phyloP scores from a whole-genome alignment of 2,797 vertebrate species.

The Periophthalmus magnuspinnatus region DNA sequence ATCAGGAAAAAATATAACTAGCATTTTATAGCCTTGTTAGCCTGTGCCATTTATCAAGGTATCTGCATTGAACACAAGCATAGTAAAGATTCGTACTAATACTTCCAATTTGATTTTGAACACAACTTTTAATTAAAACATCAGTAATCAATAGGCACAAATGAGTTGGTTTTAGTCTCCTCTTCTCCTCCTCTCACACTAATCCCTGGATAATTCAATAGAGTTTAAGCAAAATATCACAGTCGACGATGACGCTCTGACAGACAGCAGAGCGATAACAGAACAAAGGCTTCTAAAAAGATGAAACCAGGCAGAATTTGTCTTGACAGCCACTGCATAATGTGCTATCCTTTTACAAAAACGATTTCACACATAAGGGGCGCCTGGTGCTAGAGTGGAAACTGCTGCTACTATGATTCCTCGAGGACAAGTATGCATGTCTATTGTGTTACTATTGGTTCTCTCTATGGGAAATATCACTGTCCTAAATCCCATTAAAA shows the following conservation, averaged over 20 bases:
- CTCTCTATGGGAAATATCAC: neutral
- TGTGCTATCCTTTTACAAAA: slow-evolving; percentile 6
- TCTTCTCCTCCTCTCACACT: neutral
- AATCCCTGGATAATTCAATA: slow-evolving; percentile 1
- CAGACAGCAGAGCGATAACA: neutral
- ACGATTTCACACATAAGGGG: neutral
- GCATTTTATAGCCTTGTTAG: neutral
- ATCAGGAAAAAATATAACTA: neutral
- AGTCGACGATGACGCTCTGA: neutral
- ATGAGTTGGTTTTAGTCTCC: neutral
- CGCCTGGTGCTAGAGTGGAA: neutral
- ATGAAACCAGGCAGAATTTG: slow-evolving; percentile 1
- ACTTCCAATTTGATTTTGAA: neutral
- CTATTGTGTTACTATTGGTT: neutral
- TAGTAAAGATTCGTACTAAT: neutral
- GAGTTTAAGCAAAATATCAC: slow-evolving; percentile 4
- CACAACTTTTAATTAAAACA: neutral
- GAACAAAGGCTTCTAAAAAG: slow-evolving; percentile 5
- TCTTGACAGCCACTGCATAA: neutral
- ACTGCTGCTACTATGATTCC: slow-evolving; percentile 2
- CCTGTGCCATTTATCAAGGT: too few relatives aligned
- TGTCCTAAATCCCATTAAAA: neutral
- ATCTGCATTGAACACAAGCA: neutral
- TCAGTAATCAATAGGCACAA: neutral
- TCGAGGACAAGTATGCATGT: neutral